Evolutionary conservation across 2,888 invertebrate genomes (phyloP).

Genomic region (Eupsilia transversa): DNA sequence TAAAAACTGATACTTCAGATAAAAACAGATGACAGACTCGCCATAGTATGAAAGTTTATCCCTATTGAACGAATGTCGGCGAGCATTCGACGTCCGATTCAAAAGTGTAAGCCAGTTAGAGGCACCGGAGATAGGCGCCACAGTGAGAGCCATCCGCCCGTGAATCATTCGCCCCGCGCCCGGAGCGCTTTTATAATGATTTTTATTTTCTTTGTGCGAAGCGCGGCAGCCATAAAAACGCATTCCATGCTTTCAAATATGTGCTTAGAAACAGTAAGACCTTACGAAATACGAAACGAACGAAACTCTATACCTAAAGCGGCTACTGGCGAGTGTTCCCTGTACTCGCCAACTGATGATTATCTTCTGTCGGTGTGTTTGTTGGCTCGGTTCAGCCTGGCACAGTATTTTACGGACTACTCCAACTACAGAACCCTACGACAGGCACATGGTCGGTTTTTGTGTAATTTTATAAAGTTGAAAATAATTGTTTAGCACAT

Average conservation of each 20-base stretch:
- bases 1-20: not conserved
- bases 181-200: conserved; percentile 5
- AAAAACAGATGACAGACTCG: not conserved
- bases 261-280: not conserved
- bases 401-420: too few species aligned
- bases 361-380: not conserved
- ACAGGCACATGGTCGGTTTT: too few species aligned
- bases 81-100: not conserved
- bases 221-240: not conserved
- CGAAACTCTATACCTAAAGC: too few species aligned
- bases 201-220: conserved; percentile 18
- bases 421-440: too few species aligned
- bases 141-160: conserved; percentile 6
- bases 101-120: not conserved
- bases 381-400: too few species aligned
- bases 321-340: not conserved
- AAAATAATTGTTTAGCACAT: too few species aligned
- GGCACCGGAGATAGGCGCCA: conserved; percentile 4
- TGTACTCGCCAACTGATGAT: not conserved
- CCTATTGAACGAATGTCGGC: not conserved
- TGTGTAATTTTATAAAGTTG: too few species aligned
- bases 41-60: not conserved
- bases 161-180: conserved; percentile 6
- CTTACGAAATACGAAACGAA: too few species aligned
- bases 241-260: not conserved